Conservation (phyloP, 2,797 vertebrate genomes). For the Pseudomugil gertrudae region DNA sequence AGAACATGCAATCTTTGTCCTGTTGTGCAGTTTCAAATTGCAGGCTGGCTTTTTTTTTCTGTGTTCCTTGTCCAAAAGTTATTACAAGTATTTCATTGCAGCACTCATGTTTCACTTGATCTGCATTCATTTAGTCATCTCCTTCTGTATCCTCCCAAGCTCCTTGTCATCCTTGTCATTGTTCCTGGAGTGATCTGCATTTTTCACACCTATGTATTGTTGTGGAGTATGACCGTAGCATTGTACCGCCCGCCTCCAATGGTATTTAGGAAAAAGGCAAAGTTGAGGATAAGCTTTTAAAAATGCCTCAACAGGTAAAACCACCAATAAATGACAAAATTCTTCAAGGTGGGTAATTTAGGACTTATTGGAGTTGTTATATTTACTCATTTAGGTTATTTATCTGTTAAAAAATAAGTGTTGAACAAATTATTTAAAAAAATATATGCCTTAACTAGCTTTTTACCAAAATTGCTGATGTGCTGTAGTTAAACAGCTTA, state of each 20-base stretch:
- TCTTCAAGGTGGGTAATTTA: background rate
- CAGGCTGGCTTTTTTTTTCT: background rate
- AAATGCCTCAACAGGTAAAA: background rate
- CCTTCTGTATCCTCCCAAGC: background rate
- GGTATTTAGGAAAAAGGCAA: no score
- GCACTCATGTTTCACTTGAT: background rate
- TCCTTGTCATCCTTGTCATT: background rate
- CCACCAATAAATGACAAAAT: background rate
- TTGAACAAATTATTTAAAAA: background rate
- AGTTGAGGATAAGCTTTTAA: background rate
- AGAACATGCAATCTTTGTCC: background rate
- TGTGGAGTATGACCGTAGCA: background rate
- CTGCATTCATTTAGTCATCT: background rate
- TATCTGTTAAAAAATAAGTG: background rate
- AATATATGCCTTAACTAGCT: background rate
- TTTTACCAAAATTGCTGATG: background rate
- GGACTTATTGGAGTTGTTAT: background rate
- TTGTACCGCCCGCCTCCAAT: background rate
- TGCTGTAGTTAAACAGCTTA: no score
- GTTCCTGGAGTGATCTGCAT: conserved; percentile 4
- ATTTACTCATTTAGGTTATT: background rate
- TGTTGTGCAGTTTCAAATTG: background rate
- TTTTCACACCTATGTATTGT: background rate
- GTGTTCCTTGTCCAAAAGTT: background rate
- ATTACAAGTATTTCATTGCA: background rate